A percentile compares a stretch with the other conserved stretches of the same genome.
These are phyloP conservation scores for Oncorhynchus masou DNA, from an alignment of 2,113 vertebrate species.

Conservation along the genomic window DNA sequence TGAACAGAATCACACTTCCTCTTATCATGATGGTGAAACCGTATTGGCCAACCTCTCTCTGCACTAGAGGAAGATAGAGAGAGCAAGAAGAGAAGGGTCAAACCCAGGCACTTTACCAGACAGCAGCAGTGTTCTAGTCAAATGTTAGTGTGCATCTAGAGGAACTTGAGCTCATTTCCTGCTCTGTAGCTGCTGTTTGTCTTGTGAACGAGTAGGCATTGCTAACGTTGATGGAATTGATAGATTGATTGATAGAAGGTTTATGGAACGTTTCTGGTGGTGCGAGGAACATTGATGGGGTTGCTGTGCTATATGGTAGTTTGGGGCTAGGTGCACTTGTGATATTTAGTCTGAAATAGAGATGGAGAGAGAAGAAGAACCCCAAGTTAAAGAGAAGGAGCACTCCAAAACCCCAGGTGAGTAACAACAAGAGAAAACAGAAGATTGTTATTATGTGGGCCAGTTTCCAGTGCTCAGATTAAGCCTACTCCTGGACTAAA, in stretches of 20 bases:
- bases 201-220: background rate
- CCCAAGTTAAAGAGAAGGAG: constrained; percentile 39
- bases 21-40: constrained; percentile 60
- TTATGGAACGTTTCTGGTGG: background rate
- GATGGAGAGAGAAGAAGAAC: constrained; percentile 45
- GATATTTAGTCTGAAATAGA: background rate
- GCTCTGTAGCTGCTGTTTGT: background rate
- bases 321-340: background rate
- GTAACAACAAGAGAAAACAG: constrained; percentile 12
- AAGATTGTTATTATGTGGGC: background rate
- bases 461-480: background rate
- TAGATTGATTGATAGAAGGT: constrained; percentile 19
- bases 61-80: constrained; percentile 51
- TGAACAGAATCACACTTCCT: constrained; percentile 71
- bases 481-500: background rate
- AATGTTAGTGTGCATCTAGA: background rate
- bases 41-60: constrained; percentile 58
- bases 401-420: constrained; percentile 54
- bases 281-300: background rate
- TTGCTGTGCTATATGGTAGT: background rate
- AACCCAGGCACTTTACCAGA: constrained; percentile 15
- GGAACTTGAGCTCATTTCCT: constrained; percentile 9
- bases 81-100: constrained; percentile 20
- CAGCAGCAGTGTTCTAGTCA: constrained; percentile 4
- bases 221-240: background rate